phyloP scores from a whole-genome alignment of 2,888 invertebrate genomes.

The Anthoptus insignis region DNA sequence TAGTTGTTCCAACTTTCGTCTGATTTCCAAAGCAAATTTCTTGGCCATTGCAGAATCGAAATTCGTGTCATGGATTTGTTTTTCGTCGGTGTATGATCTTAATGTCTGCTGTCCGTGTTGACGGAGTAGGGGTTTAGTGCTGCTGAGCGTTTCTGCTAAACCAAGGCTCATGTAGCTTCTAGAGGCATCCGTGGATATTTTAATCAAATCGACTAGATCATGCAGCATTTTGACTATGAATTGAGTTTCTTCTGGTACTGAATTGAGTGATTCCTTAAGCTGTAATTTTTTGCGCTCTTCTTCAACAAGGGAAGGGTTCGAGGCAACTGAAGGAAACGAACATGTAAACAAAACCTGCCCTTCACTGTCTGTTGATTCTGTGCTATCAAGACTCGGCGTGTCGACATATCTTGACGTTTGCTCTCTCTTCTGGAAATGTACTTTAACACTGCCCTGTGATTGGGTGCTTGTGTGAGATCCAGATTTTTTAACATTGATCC shows the following conservation, averaged over 20 bases:
- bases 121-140: constrained; percentile 43
- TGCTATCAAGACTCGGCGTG: constrained; percentile 26
- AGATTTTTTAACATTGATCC: constrained; percentile 34
- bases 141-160: neutral
- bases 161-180: constrained; percentile 23
- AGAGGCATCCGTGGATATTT: constrained; percentile 28
- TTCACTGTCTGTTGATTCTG: constrained; percentile 34
- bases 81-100: constrained; percentile 45
- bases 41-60: constrained; percentile 45
- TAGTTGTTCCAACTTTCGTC: constrained; percentile 44
- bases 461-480: constrained; percentile 9
- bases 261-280: constrained; percentile 45
- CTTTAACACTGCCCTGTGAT: constrained; percentile 43
- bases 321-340: constrained; percentile 42
- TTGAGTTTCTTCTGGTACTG: constrained; percentile 52
- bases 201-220: constrained; percentile 57
- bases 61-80: constrained; percentile 19
- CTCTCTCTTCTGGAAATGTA: constrained; percentile 49
- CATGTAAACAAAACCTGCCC: constrained; percentile 51
- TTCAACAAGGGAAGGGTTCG: constrained; percentile 59
- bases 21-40: constrained; percentile 48
- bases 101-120: constrained; percentile 57
- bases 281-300: constrained; percentile 58
- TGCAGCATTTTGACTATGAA: constrained; percentile 64
- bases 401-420: constrained; percentile 25